Evolutionary conservation across 1,140 invertebrate species (phyloP).

Genomic region (Drosophila persimilis): DNA sequence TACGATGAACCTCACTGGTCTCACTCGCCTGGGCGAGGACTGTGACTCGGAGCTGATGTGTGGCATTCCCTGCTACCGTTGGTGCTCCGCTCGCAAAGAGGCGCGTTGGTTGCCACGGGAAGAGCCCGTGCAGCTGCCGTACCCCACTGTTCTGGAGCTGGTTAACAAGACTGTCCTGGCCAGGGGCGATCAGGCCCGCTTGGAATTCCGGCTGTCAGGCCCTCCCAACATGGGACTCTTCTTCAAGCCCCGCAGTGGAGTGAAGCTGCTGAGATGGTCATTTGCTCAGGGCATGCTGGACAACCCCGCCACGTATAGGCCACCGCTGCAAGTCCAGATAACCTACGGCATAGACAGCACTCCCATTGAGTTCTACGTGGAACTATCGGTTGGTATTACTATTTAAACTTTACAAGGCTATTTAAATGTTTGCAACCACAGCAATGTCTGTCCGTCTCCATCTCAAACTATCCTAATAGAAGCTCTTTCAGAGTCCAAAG

Average conservation of each 20-base stretch:
- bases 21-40: slow-evolving; percentile 85
- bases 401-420: no score
- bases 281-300: slow-evolving; percentile 84
- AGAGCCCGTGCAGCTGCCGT: slow-evolving; percentile 41
- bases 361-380: slow-evolving; percentile 49
- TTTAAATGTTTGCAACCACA: no score
- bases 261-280: slow-evolving; percentile 84
- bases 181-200: slow-evolving; percentile 40
- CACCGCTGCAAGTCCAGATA: slow-evolving; percentile 75
- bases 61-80: slow-evolving; percentile 87
- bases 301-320: slow-evolving; percentile 24
- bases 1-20: slow-evolving; percentile 82
- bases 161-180: slow-evolving; percentile 49
- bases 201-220: slow-evolving; percentile 84
- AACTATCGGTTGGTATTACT: slow-evolving; percentile 78
- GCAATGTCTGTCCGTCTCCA: no score
- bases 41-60: slow-evolving; percentile 86
- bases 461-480: no score
- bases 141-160: slow-evolving; percentile 32
- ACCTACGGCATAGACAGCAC: slow-evolving; percentile 80
- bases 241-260: slow-evolving; percentile 86
- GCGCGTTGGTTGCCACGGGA: slow-evolving; percentile 50
- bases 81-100: slow-evolving; percentile 16
- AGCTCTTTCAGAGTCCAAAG: no score
- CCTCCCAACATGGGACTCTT: slow-evolving; percentile 89